Conservation (phyloP, 1,140 invertebrate genomes). For the Polyergus mexicanus region DNA sequence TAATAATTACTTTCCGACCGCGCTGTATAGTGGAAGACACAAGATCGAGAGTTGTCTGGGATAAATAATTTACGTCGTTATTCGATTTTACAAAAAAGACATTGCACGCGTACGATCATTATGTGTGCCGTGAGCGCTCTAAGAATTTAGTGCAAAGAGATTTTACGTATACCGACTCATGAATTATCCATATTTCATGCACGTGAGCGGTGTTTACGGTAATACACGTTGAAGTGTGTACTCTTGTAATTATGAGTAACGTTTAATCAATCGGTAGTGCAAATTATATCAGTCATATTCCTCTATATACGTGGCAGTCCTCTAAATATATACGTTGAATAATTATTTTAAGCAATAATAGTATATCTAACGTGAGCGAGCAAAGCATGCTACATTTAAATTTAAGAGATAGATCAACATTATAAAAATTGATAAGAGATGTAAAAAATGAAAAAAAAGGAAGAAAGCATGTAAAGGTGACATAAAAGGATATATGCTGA, state of each 20-base stretch:
- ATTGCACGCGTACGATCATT: background rate
- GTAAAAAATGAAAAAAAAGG: background rate
- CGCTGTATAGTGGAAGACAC: background rate
- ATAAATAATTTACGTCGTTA: constrained; percentile 36
- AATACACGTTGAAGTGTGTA: constrained; percentile 27
- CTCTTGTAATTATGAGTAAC: constrained; percentile 17
- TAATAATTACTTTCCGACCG: constrained; percentile 4
- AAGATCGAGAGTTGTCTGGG: constrained; percentile 4
- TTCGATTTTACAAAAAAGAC: constrained; percentile 29
- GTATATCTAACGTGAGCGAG: background rate
- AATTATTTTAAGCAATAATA: constrained; percentile 18
- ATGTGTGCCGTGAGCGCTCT: constrained; percentile 14
- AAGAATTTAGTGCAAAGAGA: constrained; percentile 25
- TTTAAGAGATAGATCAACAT: background rate
- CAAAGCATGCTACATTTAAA: constrained; percentile 7
- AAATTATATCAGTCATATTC: constrained; percentile 25
- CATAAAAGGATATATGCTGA: background rate
- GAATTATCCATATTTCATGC: constrained; percentile 42
- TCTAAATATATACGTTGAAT: constrained; percentile 1
- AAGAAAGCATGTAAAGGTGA: background rate
- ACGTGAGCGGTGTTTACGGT: constrained; percentile 27
- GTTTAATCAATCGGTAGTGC: constrained; percentile 30
- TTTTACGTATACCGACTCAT: background rate
- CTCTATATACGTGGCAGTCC: background rate
- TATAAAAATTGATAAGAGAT: background rate